These are phyloP conservation scores for Phylloscopus whistleri DNA, from an alignment of 2,113 vertebrate genomes.

Conservation along the genomic window DNA sequence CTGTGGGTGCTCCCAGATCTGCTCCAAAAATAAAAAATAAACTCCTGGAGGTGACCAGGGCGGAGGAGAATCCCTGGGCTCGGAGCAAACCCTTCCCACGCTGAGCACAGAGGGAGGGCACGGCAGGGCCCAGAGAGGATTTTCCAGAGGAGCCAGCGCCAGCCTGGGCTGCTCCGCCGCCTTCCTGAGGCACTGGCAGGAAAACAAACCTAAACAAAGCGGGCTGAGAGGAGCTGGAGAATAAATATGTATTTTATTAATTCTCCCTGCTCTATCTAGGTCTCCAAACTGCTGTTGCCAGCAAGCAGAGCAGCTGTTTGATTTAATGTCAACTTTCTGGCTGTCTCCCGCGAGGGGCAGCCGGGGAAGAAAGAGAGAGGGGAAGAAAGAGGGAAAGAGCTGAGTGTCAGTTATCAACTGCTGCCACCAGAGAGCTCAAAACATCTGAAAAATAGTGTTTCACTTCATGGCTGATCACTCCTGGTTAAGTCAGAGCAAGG, in stretches of 20 bases:
- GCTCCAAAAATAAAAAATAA: neutral
- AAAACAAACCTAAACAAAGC: conserved; percentile 32
- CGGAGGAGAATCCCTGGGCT: neutral
- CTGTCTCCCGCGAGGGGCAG: neutral
- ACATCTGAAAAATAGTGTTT: neutral
- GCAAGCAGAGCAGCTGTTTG: conserved; percentile 29
- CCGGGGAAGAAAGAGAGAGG: conserved; percentile 6
- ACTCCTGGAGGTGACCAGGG: neutral
- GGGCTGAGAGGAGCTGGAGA: conserved; percentile 2
- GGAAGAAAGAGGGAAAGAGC: conserved; percentile 24
- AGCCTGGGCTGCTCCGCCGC: neutral
- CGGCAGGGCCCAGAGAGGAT: neutral
- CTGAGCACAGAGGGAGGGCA: neutral
- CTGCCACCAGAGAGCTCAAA: conserved; percentile 39
- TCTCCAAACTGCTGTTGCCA: conserved; percentile 38
- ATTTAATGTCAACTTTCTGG: conserved; percentile 50
- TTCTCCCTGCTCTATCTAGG: conserved; percentile 15
- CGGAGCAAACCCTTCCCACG: neutral
- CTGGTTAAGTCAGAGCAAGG: conserved; percentile 9
- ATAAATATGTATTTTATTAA: conserved; percentile 57
- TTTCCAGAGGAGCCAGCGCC: neutral
- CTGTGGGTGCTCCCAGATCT: neutral
- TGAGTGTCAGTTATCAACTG: conserved; percentile 11
- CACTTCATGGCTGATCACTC: conserved; percentile 18
- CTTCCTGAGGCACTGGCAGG: neutral